Conservation (phyloP, 1,140 invertebrate species). For the Drosophila trapezifrons region DNA sequence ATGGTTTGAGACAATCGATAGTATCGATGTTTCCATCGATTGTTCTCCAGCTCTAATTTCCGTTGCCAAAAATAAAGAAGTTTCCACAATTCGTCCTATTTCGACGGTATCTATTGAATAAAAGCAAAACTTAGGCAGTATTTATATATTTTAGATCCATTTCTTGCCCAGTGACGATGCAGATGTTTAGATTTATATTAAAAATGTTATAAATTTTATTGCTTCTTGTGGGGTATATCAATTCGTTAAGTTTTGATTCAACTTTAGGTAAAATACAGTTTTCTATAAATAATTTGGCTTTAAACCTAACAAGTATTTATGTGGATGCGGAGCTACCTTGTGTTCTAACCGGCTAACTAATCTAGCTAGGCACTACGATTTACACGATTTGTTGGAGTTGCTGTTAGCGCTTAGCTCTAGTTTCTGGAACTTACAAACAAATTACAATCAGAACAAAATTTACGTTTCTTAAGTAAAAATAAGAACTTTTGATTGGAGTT, state of each 20-base stretch:
- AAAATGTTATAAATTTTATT: slow-evolving; percentile 57
- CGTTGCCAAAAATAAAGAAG: no score
- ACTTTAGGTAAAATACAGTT: slow-evolving; percentile 33
- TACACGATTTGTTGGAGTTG: slow-evolving; percentile 50
- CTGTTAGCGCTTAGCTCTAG: slow-evolving; percentile 28
- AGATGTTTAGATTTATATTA: neutral
- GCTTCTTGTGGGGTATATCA: slow-evolving; percentile 57
- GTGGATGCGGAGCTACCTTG: slow-evolving; percentile 2
- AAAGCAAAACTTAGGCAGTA: no score
- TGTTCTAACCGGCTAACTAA: neutral
- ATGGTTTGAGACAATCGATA: no score
- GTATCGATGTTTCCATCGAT: no score
- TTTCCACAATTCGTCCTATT: no score
- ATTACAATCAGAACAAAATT: slow-evolving; percentile 33
- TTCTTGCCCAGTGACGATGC: slow-evolving; percentile 5
- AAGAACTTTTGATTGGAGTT: slow-evolving; percentile 28
- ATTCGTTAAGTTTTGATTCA: slow-evolving; percentile 40
- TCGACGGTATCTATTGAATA: no score
- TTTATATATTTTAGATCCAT: no score
- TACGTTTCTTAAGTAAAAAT: slow-evolving; percentile 18
- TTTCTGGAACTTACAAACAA: slow-evolving; percentile 52
- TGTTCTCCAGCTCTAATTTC: no score
- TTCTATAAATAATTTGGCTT: slow-evolving; percentile 73
- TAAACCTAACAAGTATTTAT: slow-evolving; percentile 31
- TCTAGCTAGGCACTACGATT: slow-evolving; percentile 60